Percentiles rank a stretch among this genome's conserved stretches.
phyloP scores from a whole-genome alignment of 1,140 invertebrate species.

The Armadillidium nasatum region DNA sequence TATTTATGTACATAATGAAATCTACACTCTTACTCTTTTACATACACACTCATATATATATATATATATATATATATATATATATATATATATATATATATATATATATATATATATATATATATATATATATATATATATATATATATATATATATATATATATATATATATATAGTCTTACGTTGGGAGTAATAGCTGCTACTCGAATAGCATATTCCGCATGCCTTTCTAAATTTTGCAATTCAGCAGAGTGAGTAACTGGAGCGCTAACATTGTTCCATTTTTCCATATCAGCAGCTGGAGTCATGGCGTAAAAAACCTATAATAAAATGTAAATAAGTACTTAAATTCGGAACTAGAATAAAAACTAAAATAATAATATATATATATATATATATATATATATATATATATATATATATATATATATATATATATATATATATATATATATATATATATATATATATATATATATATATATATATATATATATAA shows the following conservation, averaged over 20 bases:
- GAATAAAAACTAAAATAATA: too few species aligned
- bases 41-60: too few species aligned
- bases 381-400: conserved; percentile 1
- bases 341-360: too few species aligned
- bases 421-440: conserved; percentile 17
- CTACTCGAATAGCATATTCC: conserved; percentile 87
- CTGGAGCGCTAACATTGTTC: conserved; percentile 74
- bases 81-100: too few species aligned
- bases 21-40: too few species aligned
- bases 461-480: too few species aligned
- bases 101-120: too few species aligned
- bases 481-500: not conserved
- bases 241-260: conserved; percentile 85
- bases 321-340: conserved; percentile 52
- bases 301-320: conserved; percentile 87
- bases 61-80: too few species aligned
- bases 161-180: not conserved
- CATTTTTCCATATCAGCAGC: conserved; percentile 88
- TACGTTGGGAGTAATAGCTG: conserved; percentile 68
- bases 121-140: too few species aligned
- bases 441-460: too few species aligned
- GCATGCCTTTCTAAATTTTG: conserved; percentile 84
- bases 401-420: not conserved
- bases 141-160: too few species aligned
- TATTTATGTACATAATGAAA: too few species aligned